Conservation (phyloP, 1,140 invertebrate genomes). For the Leguminivora glycinivorella region DNA sequence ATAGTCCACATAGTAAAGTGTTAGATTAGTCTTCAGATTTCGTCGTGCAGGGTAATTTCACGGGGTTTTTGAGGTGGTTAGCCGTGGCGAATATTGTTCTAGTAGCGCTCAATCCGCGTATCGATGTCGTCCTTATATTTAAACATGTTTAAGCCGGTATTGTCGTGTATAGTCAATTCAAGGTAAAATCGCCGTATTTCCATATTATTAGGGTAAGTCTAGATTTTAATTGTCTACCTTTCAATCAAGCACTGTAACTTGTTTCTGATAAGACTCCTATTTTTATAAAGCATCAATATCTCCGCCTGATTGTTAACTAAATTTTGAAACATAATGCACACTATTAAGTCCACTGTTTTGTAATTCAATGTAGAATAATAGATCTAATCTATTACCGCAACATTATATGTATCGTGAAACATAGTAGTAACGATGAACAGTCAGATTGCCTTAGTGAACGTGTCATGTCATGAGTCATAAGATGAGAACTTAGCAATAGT, state of each 20-base stretch:
- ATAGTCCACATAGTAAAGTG: conserved; percentile 41
- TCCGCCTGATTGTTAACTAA: conserved; percentile 17
- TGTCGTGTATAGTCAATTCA: conserved; percentile 17
- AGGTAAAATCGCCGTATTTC: conserved; percentile 6
- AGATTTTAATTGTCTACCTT: conserved; percentile 9
- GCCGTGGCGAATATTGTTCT: conserved; percentile 35
- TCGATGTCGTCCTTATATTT: conserved; percentile 32
- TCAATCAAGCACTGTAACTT: conserved; percentile 13
- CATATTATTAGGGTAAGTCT: conserved; percentile 21
- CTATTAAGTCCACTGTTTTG: conserved; percentile 38
- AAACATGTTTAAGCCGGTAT: conserved; percentile 6
- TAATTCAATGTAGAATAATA: conserved; percentile 41
- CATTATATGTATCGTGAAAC: background rate
- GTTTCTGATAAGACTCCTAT: background rate
- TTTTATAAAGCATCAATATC: background rate
- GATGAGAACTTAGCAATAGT: background rate
- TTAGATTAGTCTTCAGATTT: conserved; percentile 69
- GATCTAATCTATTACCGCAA: background rate
- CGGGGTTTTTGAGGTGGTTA: conserved; percentile 40
- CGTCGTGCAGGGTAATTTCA: conserved; percentile 73
- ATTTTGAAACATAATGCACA: background rate
- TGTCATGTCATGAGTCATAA: no score
- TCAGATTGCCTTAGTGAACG: background rate
- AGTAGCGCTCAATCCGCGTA: conserved; percentile 50
- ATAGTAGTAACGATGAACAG: background rate